phyloP scores from a whole-genome alignment of 2,113 vertebrate genomes.

The Rhinolophus ferrumequinum region DNA sequence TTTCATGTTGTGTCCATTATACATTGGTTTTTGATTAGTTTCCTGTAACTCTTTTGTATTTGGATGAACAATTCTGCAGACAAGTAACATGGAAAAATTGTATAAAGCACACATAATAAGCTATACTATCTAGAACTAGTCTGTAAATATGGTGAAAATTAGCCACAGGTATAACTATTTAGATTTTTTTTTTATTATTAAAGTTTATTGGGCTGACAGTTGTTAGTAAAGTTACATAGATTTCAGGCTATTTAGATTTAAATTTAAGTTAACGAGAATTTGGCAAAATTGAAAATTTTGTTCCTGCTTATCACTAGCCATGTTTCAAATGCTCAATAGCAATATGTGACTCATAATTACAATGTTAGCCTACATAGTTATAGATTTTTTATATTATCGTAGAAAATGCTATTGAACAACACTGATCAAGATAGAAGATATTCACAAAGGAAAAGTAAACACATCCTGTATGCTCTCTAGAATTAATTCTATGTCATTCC shows the following conservation, averaged over 20 bases:
- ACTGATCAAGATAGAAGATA: not conserved
- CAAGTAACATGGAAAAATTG: not conserved
- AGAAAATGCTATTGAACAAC: not conserved
- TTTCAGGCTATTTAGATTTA: not conserved
- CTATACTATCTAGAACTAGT: not conserved
- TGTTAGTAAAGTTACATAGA: too few relatives aligned
- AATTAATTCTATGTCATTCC: conserved; percentile 16
- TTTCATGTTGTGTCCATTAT: not conserved
- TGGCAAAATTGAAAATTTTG: not conserved
- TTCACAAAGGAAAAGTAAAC: conserved; percentile 14
- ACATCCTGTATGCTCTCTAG: not conserved
- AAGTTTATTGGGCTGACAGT: too few relatives aligned
- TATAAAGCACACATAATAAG: not conserved
- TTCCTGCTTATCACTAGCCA: not conserved
- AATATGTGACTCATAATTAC: not conserved
- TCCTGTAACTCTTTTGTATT: not conserved
- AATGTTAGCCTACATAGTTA: not conserved
- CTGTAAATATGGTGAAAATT: not conserved
- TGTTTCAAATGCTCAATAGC: not conserved
- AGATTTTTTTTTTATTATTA: not conserved
- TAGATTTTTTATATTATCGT: not conserved
- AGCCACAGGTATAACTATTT: not conserved
- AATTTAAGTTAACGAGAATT: not conserved
- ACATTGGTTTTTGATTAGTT: not conserved
- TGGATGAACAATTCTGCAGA: not conserved